These are phyloP conservation scores for Napeogenes sylphis DNA, from an alignment of 2,888 invertebrate species.

Conservation along the genomic window DNA sequence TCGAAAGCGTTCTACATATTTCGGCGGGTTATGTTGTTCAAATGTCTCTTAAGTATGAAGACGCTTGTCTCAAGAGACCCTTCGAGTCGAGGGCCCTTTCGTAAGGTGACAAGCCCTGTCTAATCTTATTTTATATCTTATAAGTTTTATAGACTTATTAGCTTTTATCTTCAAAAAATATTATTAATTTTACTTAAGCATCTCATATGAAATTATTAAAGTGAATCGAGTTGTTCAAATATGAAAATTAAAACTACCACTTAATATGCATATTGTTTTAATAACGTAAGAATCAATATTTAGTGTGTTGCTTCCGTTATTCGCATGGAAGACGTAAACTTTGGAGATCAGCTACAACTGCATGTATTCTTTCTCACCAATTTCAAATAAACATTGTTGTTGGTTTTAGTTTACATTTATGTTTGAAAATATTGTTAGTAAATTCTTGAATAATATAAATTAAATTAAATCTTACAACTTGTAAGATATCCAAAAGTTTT, in stretches of 20 bases:
- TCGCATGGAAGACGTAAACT: too few species aligned
- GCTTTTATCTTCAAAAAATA: too few species aligned
- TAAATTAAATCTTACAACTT: background rate
- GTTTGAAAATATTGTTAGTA: background rate
- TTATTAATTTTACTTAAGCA: too few species aligned
- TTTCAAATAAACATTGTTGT: background rate
- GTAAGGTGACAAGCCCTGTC: constrained; percentile 64
- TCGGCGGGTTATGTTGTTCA: constrained; percentile 60
- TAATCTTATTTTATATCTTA: constrained; percentile 59
- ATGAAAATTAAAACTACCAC: too few species aligned
- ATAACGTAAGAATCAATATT: too few species aligned
- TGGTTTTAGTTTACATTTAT: background rate
- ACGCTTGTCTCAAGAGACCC: constrained; percentile 64
- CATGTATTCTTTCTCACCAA: background rate
- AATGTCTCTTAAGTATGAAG: constrained; percentile 51
- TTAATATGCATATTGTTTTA: too few species aligned
- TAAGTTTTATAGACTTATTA: constrained; percentile 23
- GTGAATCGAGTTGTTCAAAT: too few species aligned
- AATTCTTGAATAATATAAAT: background rate
- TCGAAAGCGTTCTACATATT: constrained; percentile 55
- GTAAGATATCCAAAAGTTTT: too few species aligned
- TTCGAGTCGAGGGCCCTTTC: constrained; percentile 50
- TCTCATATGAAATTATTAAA: too few species aligned
- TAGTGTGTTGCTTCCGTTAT: too few species aligned
- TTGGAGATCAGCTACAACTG: too few species aligned